Base-by-base conservation (phyloP, 2,797 vertebrate genomes). In the Chelmon rostratus region DNA sequence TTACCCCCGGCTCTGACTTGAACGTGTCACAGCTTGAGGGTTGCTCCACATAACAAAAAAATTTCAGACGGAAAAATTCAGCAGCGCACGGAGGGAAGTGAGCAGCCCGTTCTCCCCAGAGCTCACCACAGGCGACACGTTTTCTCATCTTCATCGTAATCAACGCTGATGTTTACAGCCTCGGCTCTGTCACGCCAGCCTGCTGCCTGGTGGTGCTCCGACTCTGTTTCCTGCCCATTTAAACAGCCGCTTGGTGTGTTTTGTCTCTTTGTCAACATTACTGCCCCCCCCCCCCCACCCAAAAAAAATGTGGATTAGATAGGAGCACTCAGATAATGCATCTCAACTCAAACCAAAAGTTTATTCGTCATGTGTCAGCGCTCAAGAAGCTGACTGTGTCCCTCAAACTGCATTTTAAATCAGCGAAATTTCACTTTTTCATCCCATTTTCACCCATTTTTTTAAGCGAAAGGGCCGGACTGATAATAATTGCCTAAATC, bases 1-100 rank as follows among this genome's bases (percentile, higher is more conserved):
- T 70, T 35, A 61, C 47, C 71, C 57, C 25, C 68, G 12, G 52
- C 31, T 68, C 74, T 1, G 10, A 40, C 62, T 59, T 2, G 23
- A 66, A 52, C 47, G 40, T 81, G 47, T 85, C 83, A 21, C 84
- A 63, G 73, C 85, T 90, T 58, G 67, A 80, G 76, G 88, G 66
- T 33, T 89, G 79, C 84, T 89, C 85, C 75, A 81, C 73, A 81
- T 84, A 76, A 78, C 58, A 69, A 65, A 50, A 65, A 50, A 33
- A 57, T 46, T 73, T 84, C 78, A 80, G 78, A 88, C 35, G 1
- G 79, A 86, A 87, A 92, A 70, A 78, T 88, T 75, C 56, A 84
- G 75, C 82, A 66, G 76, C 18, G 6, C 47, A 0, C 10, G 18
- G 66, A 69, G 64, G 57, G 70, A 54, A 71, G 71, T 52, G 47